Conservation (phyloP, 2,113 vertebrate genomes). For the Motacilla tschutschensis region DNA sequence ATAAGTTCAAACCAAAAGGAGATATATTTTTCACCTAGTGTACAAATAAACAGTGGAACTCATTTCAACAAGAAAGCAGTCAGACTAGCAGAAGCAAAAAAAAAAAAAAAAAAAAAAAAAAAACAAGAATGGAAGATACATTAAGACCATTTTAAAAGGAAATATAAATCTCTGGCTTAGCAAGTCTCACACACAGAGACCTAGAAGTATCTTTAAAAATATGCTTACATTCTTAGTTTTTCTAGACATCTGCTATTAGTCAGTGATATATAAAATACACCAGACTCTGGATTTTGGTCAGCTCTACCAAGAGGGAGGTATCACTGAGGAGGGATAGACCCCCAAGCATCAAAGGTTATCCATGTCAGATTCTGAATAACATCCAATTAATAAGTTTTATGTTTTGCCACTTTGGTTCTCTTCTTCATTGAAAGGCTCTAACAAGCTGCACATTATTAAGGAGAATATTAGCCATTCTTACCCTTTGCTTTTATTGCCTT, state of each 20-base stretch:
- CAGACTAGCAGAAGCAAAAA: not conserved
- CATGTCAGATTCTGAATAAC: not conserved
- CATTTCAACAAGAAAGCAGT: not conserved
- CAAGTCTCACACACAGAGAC: not conserved
- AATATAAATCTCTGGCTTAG: not conserved
- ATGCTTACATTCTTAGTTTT: not conserved
- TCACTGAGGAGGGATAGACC: not conserved
- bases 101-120: not conserved
- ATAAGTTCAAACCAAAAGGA: not conserved
- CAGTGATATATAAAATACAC: not conserved
- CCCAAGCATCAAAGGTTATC: not conserved
- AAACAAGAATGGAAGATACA: not conserved
- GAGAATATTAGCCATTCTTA: not conserved
- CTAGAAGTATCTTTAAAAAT: not conserved
- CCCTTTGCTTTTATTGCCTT: not conserved
- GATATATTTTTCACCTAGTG: not conserved
- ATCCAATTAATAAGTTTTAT: not conserved
- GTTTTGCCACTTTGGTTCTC: not conserved
- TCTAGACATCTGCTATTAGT: not conserved
- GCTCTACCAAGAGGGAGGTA: not conserved
- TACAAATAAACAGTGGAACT: not conserved
- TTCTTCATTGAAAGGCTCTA: not conserved
- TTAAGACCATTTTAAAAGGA: not conserved
- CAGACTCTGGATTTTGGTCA: not conserved
- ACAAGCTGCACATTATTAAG: not conserved